Conservation (phyloP, 2,113 vertebrate species). For the Triplophysa dalaica region DNA sequence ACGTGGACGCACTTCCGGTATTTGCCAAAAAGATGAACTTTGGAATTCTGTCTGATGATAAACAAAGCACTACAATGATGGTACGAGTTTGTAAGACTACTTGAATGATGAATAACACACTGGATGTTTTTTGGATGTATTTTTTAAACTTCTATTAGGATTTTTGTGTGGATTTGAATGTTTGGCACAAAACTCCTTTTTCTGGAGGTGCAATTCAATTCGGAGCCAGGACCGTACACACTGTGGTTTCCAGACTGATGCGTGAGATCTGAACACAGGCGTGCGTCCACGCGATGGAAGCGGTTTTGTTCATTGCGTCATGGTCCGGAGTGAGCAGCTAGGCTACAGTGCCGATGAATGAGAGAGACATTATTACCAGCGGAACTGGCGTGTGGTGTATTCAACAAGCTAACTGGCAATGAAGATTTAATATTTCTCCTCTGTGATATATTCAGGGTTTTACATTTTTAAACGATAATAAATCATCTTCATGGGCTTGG, state of each 20-base stretch:
- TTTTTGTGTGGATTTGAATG: neutral
- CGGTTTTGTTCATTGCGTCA: slow-evolving; percentile 62
- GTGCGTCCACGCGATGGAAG: slow-evolving; percentile 59
- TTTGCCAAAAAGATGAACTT: neutral
- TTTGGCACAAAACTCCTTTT: neutral
- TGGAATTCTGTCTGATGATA: neutral
- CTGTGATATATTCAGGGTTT: slow-evolving; percentile 10
- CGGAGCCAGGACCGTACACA: neutral
- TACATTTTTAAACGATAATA: neutral
- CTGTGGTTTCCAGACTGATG: neutral
- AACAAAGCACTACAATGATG: neutral
- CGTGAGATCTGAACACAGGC: slow-evolving; percentile 49
- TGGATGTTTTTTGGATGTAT: slow-evolving; percentile 35
- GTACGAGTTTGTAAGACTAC: neutral
- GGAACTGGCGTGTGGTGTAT: slow-evolving; percentile 48
- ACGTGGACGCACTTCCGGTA: neutral
- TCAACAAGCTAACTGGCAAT: neutral
- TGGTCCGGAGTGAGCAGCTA: slow-evolving; percentile 64
- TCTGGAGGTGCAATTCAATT: neutral
- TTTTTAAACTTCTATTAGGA: neutral
- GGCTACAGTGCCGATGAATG: slow-evolving; percentile 52
- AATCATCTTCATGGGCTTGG: slow-evolving; percentile 10
- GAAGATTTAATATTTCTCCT: slow-evolving; percentile 9
- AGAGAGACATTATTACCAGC: slow-evolving; percentile 63
- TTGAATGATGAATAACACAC: slow-evolving; percentile 38